These are phyloP conservation scores for Hymenochirus boettgeri DNA, from an alignment of 2,113 vertebrate genomes.

Conservation along the genomic window DNA sequence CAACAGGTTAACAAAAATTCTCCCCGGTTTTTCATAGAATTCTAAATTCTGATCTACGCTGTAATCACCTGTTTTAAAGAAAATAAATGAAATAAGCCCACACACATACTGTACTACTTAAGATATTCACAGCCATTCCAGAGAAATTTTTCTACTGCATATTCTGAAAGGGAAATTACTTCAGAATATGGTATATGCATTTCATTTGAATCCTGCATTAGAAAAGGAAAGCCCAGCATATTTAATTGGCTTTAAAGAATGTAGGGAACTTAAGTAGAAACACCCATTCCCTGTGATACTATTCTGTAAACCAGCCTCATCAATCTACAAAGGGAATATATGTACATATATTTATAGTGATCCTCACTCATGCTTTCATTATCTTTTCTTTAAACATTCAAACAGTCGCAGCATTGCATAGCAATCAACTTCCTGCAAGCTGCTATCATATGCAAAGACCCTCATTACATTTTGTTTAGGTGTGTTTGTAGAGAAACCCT, in stretches of 20 bases:
- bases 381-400: neutral
- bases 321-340: constrained; percentile 8
- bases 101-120: neutral
- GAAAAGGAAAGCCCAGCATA: neutral
- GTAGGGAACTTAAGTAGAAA: neutral
- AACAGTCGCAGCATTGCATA: neutral
- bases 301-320: constrained; percentile 2
- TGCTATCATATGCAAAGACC: neutral
- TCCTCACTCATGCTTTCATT: neutral
- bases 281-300: neutral
- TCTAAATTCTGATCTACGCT: no score
- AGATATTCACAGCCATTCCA: neutral
- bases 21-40: no score
- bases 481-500: neutral
- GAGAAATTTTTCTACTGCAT: neutral
- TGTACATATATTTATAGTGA: constrained; percentile 3
- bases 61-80: no score
- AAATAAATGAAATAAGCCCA: no score
- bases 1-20: no score
- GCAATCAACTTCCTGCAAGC: neutral
- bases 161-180: neutral
- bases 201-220: neutral
- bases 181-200: neutral
- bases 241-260: neutral
- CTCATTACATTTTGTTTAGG: neutral